A percentile compares a stretch with the other conserved stretches of the same genome.
These are phyloP conservation scores for Peromyscus melanophrys DNA, from an alignment of 2,797 vertebrate genomes.

Conservation along the genomic window DNA sequence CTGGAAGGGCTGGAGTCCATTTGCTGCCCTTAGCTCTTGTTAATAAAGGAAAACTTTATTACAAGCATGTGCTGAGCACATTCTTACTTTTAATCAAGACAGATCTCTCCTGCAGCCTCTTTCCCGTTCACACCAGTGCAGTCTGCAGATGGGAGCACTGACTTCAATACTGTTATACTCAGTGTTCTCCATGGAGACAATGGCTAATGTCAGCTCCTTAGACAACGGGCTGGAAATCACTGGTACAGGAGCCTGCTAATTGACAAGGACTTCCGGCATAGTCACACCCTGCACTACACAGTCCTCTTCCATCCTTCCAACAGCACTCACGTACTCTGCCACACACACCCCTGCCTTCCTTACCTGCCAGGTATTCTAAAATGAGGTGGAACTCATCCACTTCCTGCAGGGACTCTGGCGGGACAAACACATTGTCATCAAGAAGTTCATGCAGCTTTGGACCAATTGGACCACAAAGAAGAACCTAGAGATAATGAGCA, in stretches of 20 bases:
- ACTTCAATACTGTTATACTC: neutral
- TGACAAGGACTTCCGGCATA: neutral
- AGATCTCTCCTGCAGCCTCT: neutral
- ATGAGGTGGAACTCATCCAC: slow-evolving; percentile 98
- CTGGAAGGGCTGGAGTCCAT: neutral
- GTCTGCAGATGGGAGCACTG: neutral
- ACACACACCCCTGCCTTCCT: neutral
- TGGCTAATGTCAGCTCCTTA: neutral
- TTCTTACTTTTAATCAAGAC: slow-evolving; percentile 38
- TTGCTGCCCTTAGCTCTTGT: slow-evolving; percentile 1
- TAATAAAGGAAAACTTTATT: slow-evolving; percentile 26
- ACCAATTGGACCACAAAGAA: slow-evolving; percentile 97
- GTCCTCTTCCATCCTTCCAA: neutral
- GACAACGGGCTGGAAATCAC: neutral
- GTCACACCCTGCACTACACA: neutral
- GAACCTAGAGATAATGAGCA: slow-evolving; percentile 90
- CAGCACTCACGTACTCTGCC: neutral
- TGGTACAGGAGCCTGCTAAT: neutral
- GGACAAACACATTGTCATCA: slow-evolving; percentile 96
- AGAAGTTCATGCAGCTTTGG: slow-evolving; percentile 98
- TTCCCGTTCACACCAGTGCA: neutral
- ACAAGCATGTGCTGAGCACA: neutral
- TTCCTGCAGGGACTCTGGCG: slow-evolving; percentile 96
- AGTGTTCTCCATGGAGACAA: neutral
- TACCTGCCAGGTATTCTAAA: slow-evolving; percentile 98